Conservation (phyloP, 2,888 invertebrate genomes). For the Villa cingulata region DNA sequence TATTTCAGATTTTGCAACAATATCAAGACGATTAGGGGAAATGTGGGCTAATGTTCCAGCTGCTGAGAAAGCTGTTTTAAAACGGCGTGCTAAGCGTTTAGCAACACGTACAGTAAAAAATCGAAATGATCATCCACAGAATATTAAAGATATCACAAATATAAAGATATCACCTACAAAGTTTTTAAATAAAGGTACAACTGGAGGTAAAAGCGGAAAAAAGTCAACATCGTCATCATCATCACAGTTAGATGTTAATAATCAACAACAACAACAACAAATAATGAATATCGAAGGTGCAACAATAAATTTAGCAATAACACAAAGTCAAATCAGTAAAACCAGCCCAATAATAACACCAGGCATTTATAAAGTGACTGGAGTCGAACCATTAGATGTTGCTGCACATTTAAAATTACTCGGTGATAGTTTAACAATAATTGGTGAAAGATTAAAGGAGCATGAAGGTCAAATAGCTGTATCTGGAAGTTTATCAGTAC, state of each 20-base stretch:
- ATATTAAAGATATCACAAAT: neutral
- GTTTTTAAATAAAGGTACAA: conserved; percentile 11
- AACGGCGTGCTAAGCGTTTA: conserved; percentile 62
- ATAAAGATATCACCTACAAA: conserved; percentile 4
- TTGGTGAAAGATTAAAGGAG: conserved; percentile 83
- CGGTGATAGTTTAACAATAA: conserved; percentile 86
- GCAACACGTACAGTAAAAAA: conserved; percentile 24
- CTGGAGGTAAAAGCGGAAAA: neutral
- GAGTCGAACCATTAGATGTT: conserved; percentile 73
- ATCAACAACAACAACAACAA: too few species aligned
- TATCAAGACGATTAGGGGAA: conserved; percentile 73
- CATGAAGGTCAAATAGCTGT: conserved; percentile 94
- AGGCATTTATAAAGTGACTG: conserved; percentile 48
- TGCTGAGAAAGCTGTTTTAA: conserved; percentile 58
- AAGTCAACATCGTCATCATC: neutral
- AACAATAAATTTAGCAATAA: neutral
- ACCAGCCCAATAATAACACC: conserved; percentile 20
- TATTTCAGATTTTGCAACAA: conserved; percentile 57
- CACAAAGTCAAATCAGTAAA: neutral
- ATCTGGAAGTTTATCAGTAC: conserved; percentile 83
- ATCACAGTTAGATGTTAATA: neutral
- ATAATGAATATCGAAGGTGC: neutral
- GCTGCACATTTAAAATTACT: conserved; percentile 84
- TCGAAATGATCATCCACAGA: conserved; percentile 12
- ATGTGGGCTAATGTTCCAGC: conserved; percentile 74